Conservation (phyloP, 2,113 vertebrate species). For the Pogonocichla stellata region DNA sequence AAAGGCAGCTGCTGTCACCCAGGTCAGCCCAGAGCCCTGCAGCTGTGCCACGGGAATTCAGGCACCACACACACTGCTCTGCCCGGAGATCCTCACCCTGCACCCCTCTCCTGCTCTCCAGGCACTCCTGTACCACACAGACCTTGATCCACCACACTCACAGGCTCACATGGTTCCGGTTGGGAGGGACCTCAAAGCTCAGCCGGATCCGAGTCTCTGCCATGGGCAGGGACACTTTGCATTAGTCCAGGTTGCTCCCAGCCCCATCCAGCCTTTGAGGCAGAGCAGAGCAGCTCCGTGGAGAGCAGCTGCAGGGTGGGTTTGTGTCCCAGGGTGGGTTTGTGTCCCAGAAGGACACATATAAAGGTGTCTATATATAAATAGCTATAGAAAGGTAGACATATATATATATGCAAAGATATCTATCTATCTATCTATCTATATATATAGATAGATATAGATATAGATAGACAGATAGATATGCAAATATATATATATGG, state of each 20-base stretch:
- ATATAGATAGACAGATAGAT: too few species aligned
- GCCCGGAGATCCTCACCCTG: background rate
- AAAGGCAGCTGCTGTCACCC: accelerated
- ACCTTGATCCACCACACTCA: accelerated
- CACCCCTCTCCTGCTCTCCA: accelerated
- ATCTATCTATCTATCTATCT: too few species aligned
- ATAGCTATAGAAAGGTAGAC: too few species aligned
- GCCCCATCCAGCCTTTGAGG: background rate
- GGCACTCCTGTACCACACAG: accelerated
- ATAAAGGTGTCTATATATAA: too few species aligned
- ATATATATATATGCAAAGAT: too few species aligned
- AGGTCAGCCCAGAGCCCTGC: background rate
- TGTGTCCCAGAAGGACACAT: background rate
- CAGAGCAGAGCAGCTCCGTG: accelerated
- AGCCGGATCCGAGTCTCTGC: background rate
- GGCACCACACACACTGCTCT: accelerated
- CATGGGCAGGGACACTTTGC: background rate
- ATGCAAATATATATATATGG: too few species aligned
- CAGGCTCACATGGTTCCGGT: accelerated
- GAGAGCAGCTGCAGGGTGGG: background rate
- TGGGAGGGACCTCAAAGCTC: background rate
- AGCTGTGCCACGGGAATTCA: background rate
- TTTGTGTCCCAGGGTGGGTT: background rate
- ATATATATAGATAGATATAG: too few species aligned
- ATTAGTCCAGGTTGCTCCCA: accelerated